phyloP scores from a whole-genome alignment of 2,113 vertebrate genomes.

The Nicator chloris region DNA sequence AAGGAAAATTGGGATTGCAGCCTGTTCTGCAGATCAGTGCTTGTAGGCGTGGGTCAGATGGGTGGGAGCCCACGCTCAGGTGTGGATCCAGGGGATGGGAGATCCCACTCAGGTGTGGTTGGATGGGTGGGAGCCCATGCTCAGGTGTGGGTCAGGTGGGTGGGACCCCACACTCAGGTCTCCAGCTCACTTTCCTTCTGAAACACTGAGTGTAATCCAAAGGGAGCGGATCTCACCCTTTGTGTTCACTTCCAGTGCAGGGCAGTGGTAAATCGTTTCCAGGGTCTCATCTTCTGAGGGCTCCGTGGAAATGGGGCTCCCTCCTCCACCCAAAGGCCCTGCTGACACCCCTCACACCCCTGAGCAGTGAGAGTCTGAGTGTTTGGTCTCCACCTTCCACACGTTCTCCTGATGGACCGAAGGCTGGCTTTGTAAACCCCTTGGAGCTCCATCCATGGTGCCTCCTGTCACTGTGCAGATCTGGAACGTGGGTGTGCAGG shows the following conservation, averaged over 20 bases:
- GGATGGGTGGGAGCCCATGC: no score
- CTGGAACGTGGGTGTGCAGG: background rate
- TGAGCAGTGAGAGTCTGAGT: background rate
- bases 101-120: background rate
- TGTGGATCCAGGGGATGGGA: background rate
- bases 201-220: background rate
- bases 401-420: fast-evolving
- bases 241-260: background rate
- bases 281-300: background rate
- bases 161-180: background rate
- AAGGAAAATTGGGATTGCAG: background rate
- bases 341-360: fast-evolving
- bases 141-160: background rate
- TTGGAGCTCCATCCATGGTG: fast-evolving
- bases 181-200: background rate
- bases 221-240: background rate
- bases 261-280: background rate
- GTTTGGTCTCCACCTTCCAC: background rate
- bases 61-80: fast-evolving
- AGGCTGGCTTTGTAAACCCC: background rate
- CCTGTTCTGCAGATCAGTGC: background rate
- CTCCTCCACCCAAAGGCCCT: fast-evolving
- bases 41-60: background rate
- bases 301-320: background rate
- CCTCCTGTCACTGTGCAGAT: background rate